Evolutionary conservation across 2,113 vertebrate genomes (phyloP).

Genomic region (Cephalopholis sonnerati): DNA sequence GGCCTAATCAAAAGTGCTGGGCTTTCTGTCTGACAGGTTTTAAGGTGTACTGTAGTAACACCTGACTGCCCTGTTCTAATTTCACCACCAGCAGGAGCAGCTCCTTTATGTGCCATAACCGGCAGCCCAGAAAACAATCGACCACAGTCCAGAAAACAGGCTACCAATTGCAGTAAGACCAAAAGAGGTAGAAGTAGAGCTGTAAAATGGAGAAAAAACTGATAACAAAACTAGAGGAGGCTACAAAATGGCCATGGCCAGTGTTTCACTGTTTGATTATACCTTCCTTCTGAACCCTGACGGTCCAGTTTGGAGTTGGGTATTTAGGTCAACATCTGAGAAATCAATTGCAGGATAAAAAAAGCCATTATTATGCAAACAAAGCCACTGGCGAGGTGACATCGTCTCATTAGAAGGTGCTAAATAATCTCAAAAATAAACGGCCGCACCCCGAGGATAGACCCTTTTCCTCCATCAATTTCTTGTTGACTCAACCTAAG

Average conservation of each 20-base stretch:
- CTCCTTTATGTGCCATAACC: slow-evolving; percentile 48
- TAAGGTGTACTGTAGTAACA: slow-evolving; percentile 45
- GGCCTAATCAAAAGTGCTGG: slow-evolving; percentile 38
- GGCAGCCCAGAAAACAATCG: slow-evolving; percentile 42
- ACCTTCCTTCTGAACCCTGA: background rate
- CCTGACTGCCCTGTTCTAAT: slow-evolving; percentile 63
- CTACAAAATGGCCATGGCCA: background rate
- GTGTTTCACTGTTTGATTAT: slow-evolving; percentile 14
- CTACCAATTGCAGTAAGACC: slow-evolving; percentile 1
- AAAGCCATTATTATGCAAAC: slow-evolving; percentile 29
- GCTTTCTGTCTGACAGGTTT: slow-evolving; percentile 47
- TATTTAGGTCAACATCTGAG: slow-evolving; percentile 20
- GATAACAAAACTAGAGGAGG: background rate
- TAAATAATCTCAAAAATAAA: slow-evolving; percentile 57
- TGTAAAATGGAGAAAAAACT: slow-evolving; percentile 25
- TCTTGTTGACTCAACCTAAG: slow-evolving; percentile 46
- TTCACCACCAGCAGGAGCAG: slow-evolving; percentile 42
- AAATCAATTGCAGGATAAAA: slow-evolving; percentile 29
- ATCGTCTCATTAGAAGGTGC: slow-evolving; percentile 43
- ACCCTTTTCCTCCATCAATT: slow-evolving; percentile 56
- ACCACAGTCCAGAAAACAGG: slow-evolving; percentile 43
- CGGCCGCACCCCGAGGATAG: slow-evolving; percentile 12
- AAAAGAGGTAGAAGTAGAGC: background rate
- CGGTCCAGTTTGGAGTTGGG: background rate
- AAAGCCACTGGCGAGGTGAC: slow-evolving; percentile 52